Evolutionary conservation across 2,888 invertebrate species (phyloP), one percentile per base, ranked within the genome.

Genomic region (Polymixis lichenea): DNA sequence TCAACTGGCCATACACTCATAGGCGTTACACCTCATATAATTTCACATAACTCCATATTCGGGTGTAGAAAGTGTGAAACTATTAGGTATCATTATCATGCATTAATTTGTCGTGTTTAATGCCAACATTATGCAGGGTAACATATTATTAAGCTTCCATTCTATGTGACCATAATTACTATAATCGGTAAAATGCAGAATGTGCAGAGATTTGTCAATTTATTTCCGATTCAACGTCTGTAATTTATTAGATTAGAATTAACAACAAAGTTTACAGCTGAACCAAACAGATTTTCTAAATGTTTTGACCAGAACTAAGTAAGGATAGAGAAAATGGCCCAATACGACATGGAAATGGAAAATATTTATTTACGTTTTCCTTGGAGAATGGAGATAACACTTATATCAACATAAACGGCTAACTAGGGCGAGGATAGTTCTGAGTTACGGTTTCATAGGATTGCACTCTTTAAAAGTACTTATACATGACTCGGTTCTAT

Each of bases 21-120:
- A 55, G 28, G 32, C 38, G 28, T 46, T 74, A 53, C 43, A 46
- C 75, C n/a, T 65, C 43, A 62, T 67, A 43, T 53, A 67, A 32
- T 43, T 56, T 62, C 22, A 72, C 46, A 32, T 62, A 51, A 56
- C 53, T 67, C 22, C 17, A 75, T 64, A 38, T 56, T 72, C 72
- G 17, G 13, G 53, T 65, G 85, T 56, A 83, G 85, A 85, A 85
- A 85, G 83, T 80, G 83, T 85, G 28, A 77, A 78, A 74, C 32
- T n/a, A 56, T 60, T 72, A 68, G 43, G 22, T 62, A 65, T 68
- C 68, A 78, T 51, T 62, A 65, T 69, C 65, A 78, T 51, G 49
- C 60, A 68, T 73, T 55, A 58, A 58, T 49, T 66, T 17, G 0
- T 72, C 15, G n/a, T 69, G 46, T 60, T 71, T 67, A 58, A 72